Conservation (phyloP, 2,797 vertebrate genomes). For the Poliocrania exsul region DNA sequence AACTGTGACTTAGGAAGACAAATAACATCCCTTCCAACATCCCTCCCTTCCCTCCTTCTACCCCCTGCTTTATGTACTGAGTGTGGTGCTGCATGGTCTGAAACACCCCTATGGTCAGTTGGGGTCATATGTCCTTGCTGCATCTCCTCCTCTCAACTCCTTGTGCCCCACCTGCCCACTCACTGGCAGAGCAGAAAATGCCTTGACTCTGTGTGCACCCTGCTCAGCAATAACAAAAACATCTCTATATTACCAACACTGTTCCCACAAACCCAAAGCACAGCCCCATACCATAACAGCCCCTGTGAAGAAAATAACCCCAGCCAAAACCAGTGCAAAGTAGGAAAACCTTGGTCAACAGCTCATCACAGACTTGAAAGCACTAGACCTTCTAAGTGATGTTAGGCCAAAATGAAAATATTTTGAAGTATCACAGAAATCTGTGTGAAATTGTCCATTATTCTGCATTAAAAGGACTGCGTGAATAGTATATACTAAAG, state of each 20-base stretch:
- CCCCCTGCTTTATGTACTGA: background rate
- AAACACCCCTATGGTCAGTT: background rate
- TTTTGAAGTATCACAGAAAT: background rate
- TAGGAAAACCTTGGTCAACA: background rate
- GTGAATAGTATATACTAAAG: background rate
- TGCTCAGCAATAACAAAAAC: background rate
- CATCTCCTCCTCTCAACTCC: too few relatives aligned
- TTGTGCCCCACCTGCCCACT: background rate
- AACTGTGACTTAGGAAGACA: background rate
- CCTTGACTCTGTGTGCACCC: background rate
- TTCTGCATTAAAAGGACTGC: background rate
- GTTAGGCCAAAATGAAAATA: background rate
- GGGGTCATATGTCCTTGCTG: background rate
- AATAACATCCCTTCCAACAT: too few relatives aligned
- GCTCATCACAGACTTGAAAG: background rate
- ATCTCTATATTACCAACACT: background rate
- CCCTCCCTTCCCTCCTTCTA: background rate
- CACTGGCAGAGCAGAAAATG: background rate
- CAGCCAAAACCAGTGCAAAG: background rate
- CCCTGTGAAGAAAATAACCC: background rate
- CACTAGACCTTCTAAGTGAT: background rate
- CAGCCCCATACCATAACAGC: background rate
- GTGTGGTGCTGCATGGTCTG: accelerated
- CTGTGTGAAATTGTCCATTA: background rate
- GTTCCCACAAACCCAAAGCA: background rate